phyloP scores from a whole-genome alignment of 92 coral and sea anemone genomes.

The Parazoanthus swiftii region DNA sequence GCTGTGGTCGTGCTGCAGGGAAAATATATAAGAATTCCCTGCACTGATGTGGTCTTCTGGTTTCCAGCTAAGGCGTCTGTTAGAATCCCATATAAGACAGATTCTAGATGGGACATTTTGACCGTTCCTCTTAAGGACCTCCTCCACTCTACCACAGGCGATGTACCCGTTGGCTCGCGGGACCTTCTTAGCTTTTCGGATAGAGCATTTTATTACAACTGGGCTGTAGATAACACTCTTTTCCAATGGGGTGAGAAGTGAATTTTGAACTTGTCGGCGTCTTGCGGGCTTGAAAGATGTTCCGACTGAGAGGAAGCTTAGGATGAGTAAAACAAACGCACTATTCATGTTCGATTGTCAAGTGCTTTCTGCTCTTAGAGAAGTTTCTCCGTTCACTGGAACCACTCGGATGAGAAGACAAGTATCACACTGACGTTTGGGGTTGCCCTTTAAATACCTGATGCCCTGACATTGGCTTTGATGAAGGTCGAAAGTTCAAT shows the following conservation, averaged over 20 bases:
- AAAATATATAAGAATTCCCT: conserved; percentile 4
- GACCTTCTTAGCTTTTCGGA: conserved; percentile 18
- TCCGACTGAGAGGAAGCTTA: neutral
- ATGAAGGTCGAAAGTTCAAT: conserved; percentile 17
- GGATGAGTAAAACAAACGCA: neutral
- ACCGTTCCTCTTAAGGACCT: conserved; percentile 8
- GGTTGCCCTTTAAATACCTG: conserved; percentile 3
- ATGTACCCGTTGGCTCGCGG: conserved; percentile 31
- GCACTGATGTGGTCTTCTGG: conserved; percentile 22
- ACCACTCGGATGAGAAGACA: neutral
- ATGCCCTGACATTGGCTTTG: conserved; percentile 11
- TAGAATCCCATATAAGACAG: conserved; percentile 33
- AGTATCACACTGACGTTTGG: neutral
- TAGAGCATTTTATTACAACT: conserved; percentile 20
- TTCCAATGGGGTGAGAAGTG: conserved; percentile 20
- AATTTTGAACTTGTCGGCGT: conserved; percentile 24
- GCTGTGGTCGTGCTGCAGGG: conserved; percentile 21
- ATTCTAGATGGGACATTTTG: conserved; percentile 21
- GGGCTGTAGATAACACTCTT: conserved; percentile 29
- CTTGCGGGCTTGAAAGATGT: conserved; percentile 1
- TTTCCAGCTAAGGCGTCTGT: conserved; percentile 31
- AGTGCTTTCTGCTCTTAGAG: neutral
- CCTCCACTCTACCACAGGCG: conserved; percentile 32
- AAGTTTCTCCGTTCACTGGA: neutral
- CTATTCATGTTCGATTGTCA: conserved; percentile 11